Conservation (phyloP, 2,888 invertebrate species). For the Odontocerum albicorne region DNA sequence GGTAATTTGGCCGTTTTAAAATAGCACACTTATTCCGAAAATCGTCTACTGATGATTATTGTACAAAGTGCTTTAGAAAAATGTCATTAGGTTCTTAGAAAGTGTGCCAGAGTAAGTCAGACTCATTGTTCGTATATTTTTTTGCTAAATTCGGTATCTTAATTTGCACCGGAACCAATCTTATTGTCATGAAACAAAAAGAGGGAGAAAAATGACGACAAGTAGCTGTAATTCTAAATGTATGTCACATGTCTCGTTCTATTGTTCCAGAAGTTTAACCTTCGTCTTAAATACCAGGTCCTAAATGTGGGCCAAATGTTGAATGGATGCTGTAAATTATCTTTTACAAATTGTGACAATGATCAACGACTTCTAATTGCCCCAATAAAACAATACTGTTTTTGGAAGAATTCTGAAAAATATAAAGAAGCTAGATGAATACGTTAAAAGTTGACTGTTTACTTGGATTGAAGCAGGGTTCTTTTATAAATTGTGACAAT, state of each 20-base stretch:
- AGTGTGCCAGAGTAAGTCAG: slow-evolving; percentile 1
- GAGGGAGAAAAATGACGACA: not conserved
- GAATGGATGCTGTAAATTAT: slow-evolving; percentile 14
- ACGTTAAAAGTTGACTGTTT: no score
- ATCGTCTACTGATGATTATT: no score
- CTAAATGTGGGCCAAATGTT: slow-evolving; percentile 1
- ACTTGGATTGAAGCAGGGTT: no score
- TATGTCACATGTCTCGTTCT: not conserved
- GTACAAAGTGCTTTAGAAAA: no score
- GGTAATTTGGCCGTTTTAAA: no score
- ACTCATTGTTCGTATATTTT: slow-evolving; percentile 3
- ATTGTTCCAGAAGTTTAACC: not conserved
- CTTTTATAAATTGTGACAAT: no score
- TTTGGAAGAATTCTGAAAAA: no score
- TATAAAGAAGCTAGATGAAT: no score
- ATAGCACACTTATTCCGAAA: no score
- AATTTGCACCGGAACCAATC: not conserved
- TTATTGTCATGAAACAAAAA: not conserved
- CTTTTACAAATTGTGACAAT: slow-evolving; percentile 5
- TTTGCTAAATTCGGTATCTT: not conserved
- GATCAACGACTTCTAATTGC: not conserved
- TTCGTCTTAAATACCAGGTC: not conserved
- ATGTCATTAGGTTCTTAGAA: slow-evolving; percentile 1
- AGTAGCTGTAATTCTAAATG: not conserved
- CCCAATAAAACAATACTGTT: slow-evolving; percentile 15